These are phyloP conservation scores for Pollenia angustigena DNA, from an alignment of 2,888 invertebrate genomes.

Conservation along the genomic window DNA sequence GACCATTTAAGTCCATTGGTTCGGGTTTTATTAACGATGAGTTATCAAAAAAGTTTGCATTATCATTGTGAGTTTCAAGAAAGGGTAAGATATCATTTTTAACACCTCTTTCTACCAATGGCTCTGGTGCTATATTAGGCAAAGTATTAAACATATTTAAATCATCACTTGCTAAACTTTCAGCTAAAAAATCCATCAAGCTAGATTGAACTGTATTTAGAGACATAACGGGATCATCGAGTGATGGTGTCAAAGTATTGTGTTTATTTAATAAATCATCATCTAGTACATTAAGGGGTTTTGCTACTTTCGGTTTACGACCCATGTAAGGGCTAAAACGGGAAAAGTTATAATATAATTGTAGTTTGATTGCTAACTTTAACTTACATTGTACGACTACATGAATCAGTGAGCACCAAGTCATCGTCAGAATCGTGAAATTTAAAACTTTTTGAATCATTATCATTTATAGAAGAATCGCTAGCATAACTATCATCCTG, in stretches of 20 bases:
- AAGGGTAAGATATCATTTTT: constrained; percentile 80
- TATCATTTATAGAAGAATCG: constrained; percentile 77
- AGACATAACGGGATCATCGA: constrained; percentile 70
- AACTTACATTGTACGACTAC: constrained; percentile 82
- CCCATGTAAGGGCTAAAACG: constrained; percentile 82
- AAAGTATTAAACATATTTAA: constrained; percentile 79
- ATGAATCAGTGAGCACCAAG: constrained; percentile 73
- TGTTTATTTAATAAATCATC: constrained; percentile 70
- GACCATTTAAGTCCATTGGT: constrained; percentile 63
- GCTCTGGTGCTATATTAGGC: constrained; percentile 79
- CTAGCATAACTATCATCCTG: constrained; percentile 81
- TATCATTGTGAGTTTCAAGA: constrained; percentile 77
- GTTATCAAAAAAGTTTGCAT: constrained; percentile 76
- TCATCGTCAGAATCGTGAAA: constrained; percentile 76
- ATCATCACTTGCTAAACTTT: constrained; percentile 81
- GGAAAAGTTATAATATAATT: constrained; percentile 23
- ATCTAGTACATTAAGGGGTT: constrained; percentile 74
- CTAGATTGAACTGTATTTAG: constrained; percentile 82
- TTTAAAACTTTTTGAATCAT: constrained; percentile 76
- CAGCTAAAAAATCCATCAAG: constrained; percentile 83
- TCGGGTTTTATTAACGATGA: constrained; percentile 68
- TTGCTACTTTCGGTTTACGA: constrained; percentile 77
- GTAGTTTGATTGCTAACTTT: neutral
- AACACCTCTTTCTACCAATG: constrained; percentile 76
- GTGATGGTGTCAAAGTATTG: constrained; percentile 7